Evolutionary conservation across 2,888 invertebrate genomes (phyloP).

Genomic region (Apamea crenata): DNA sequence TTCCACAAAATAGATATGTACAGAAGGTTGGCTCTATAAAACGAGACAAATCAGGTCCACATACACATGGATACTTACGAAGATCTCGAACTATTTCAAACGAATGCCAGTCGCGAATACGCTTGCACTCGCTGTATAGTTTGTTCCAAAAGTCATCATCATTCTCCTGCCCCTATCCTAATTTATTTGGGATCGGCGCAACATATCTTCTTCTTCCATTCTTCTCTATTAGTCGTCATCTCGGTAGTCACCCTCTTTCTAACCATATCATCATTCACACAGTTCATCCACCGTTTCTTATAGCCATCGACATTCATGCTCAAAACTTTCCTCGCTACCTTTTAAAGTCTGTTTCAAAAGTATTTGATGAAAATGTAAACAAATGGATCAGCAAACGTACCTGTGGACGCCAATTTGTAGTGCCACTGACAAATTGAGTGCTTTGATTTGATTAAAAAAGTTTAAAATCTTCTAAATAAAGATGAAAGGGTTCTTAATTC

Average conservation of each 20-base stretch:
- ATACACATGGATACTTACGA: not conserved
- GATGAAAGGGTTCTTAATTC: not conserved
- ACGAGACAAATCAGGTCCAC: not conserved
- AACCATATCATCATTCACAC: no score
- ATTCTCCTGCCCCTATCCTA: no score
- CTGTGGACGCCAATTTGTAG: not conserved
- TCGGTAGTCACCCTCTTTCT: no score
- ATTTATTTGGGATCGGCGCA: no score
- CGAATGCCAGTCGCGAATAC: not conserved
- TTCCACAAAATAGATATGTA: not conserved
- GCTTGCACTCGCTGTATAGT: not conserved
- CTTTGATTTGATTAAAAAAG: not conserved
- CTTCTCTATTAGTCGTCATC: no score
- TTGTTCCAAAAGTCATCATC: not conserved
- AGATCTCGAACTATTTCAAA: not conserved
- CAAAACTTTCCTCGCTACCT: no score
- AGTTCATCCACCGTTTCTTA: no score
- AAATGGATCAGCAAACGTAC: no score
- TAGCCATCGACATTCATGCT: no score
- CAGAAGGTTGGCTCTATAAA: not conserved
- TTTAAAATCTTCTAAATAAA: not conserved
- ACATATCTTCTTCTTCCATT: no score
- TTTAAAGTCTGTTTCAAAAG: not conserved
- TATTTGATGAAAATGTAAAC: not conserved
- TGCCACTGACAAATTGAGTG: not conserved